Evolutionary conservation across 2,797 vertebrate genomes (phyloP), one percentile per base, ranked within the genome.

Genomic region (Xenops minutus): DNA sequence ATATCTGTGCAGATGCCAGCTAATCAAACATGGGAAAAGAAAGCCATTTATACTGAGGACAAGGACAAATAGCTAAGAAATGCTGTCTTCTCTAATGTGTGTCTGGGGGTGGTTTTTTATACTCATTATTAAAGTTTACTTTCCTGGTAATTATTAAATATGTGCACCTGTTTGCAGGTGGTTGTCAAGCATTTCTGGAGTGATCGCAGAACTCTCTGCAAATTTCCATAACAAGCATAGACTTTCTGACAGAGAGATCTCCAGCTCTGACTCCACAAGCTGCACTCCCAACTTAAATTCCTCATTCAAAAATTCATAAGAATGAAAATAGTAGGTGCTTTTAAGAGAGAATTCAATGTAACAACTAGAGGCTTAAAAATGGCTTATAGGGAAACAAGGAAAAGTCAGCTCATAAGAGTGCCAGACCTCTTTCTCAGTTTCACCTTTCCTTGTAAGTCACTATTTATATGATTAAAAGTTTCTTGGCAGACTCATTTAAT

Each of bases 361-460:
- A 66, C 7, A 46, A 32, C 17, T 34, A 72, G 29, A 69, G 32
- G 8, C 37, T 46, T 83, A 34, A 26, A 72, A 86, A 55, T 7
- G 54, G 27, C 46, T 71, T 37, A 79, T 74, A 13, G 23, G 26
- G n/a, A 75, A 83, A 71, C 4, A 36, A 30, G 52, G 64, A 64
- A 68, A 88, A 89, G 17, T 66, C 78, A 54, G 17, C 23, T 83
- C 41, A 46, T 77, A 75, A 39, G 9, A 32, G 41, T 19, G 61
- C 30, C 66, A 92, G 49, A 34, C 29, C 55, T 55, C 32, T 75
- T 80, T 85, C 67, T 85, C 63, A 26, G 22, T 85, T 93, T 82
- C 66, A 83, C 68, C 62, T 92, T 89, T 76, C 56, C 27, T 68
- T 91, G n/a, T 61, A 90, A 93, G 55, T 93, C 69, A 80, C 62